Percentiles rank a stretch among this genome's conserved stretches.
phyloP scores from a whole-genome alignment of 2,113 vertebrate genomes.

The Rhinopomastus cyanomelas region DNA sequence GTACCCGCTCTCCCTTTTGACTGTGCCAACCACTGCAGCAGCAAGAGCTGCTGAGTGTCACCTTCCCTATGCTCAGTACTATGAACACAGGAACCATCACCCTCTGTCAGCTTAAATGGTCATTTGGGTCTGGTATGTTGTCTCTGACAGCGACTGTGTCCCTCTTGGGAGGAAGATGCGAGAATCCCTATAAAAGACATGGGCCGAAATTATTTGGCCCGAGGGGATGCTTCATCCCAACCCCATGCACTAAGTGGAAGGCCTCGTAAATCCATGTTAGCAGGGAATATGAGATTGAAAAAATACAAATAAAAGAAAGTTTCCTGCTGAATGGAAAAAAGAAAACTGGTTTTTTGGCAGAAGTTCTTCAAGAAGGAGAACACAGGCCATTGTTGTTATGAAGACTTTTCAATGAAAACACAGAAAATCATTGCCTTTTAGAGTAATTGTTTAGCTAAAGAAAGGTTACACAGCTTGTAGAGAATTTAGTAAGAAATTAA shows the following conservation, averaged over 20 bases:
- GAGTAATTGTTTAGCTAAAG: conserved; percentile 53
- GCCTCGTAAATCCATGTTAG: conserved; percentile 62
- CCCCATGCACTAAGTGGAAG: conserved; percentile 43
- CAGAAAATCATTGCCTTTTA: conserved; percentile 55
- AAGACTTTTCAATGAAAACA: conserved; percentile 64
- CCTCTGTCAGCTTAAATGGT: conserved; percentile 20
- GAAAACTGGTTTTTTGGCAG: conserved; percentile 64
- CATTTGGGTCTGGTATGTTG: background rate
- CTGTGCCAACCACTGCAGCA: background rate
- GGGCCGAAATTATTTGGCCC: conserved; percentile 25
- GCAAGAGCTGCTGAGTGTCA: background rate
- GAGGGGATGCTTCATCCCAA: conserved; percentile 38
- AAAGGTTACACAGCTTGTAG: conserved; percentile 57
- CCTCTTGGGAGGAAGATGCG: conserved; percentile 29
- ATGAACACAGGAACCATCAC: background rate
- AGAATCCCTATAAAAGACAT: conserved; percentile 28
- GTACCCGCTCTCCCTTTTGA: no score
- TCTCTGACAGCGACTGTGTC: background rate
- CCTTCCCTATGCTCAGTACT: background rate
- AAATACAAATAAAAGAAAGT: conserved; percentile 62
- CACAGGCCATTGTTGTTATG: conserved; percentile 68
- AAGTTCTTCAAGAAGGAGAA: conserved; percentile 65
- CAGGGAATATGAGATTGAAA: conserved; percentile 40
- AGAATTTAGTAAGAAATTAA: conserved; percentile 71
- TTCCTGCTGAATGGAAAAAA: conserved; percentile 69